Base-by-base conservation (phyloP, 2,797 vertebrate genomes). In the Lycodopsis pacificus region DNA sequence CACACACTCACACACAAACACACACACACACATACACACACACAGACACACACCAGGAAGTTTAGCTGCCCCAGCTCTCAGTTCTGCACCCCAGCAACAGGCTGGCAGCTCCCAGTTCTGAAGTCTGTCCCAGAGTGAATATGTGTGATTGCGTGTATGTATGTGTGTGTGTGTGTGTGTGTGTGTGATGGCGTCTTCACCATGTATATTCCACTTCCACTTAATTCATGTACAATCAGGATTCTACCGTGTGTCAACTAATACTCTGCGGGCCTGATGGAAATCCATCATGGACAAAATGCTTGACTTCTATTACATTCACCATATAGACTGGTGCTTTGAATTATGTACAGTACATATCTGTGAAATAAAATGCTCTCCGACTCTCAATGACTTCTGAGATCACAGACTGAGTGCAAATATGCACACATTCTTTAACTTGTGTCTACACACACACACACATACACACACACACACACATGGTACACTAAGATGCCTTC, bases 201-300 rank as follows among this genome's bases (percentile, higher is more conserved):
- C 79, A 90, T 92, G 86, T 93, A 92, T 94, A 92, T 93, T 94
- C 93, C 79, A 93, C 87, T 88, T 87, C 71, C 80, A 79, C 85
- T 76, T 87, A 89, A 90, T 90, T 89, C 80, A 87, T 88, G 84
- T 80, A 84, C 75, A 92, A 88, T 89, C 76, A 66, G 69, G 71
- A 80, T 90, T 86, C 79, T 65, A 58, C 56, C 65, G 58, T 71
- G 74, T 72, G 78, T 84, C 82, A 74, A 63, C 74, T 61, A 73
- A 80, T 73, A 76, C 79, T 82, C 81, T 66, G 67, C 86, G 87
- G 71, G 72, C 73, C 59, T 51, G 58, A 80, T 66, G 42, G 48
- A 49, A 78, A 80, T 80, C 77, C 70, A 78, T 63, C 49, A 46
- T 58, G 51, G 56, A 70, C 38, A 68, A 81, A 81, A 72, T 59